Evolutionary conservation across 2,797 vertebrate genomes (phyloP).

Genomic region (Rhincodon typus): DNA sequence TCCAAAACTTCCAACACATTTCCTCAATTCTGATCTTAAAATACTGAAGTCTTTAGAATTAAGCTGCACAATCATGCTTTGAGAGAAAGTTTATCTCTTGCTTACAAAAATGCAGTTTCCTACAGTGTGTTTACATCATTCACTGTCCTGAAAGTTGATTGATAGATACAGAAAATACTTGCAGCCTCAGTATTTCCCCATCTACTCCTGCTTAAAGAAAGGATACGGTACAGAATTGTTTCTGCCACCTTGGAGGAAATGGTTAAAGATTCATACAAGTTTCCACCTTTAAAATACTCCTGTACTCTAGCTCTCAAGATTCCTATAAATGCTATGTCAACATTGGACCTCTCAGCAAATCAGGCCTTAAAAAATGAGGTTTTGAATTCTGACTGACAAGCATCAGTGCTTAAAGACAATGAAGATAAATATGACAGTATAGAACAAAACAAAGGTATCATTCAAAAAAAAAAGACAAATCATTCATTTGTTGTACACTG

Average conservation of each 20-base stretch:
- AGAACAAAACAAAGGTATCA: neutral
- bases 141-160: neutral
- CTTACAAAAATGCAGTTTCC: neutral
- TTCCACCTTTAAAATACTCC: neutral
- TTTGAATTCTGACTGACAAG: neutral
- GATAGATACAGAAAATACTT: neutral
- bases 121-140: neutral
- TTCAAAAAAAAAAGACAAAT: neutral
- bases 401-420: neutral
- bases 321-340: neutral
- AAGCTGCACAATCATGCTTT: neutral
- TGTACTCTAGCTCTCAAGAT: neutral
- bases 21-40: neutral
- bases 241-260: neutral
- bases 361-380: neutral
- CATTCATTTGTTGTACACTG: neutral
- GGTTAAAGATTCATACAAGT: neutral
- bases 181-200: neutral
- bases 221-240: neutral
- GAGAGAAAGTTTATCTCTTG: neutral
- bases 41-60: neutral
- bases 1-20: neutral
- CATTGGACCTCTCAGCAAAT: neutral
- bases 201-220: neutral
- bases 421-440: neutral